A percentile compares a stretch with the other conserved stretches of the same genome.
Conservation (phyloP, 2,797 vertebrate genomes). For the Phataginus tricuspis region DNA sequence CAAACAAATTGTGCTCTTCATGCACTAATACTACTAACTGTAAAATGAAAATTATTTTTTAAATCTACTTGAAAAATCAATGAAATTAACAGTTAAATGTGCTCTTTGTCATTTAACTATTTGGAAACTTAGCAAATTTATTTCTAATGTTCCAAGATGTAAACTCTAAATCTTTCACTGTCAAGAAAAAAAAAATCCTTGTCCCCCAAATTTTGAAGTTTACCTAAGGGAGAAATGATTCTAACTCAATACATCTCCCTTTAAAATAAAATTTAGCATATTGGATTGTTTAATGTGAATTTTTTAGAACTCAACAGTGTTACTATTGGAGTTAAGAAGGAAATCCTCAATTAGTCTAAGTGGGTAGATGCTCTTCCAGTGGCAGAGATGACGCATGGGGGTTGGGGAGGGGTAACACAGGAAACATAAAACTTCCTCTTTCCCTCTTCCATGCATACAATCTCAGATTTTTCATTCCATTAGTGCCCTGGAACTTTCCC, state of each 20-base stretch:
- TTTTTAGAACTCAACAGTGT: background rate
- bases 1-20: background rate
- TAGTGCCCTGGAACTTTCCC: background rate
- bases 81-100: background rate
- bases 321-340: background rate
- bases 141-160: background rate
- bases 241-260: background rate
- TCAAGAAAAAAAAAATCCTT: background rate
- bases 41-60: slow-evolving; percentile 50
- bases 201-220: slow-evolving; percentile 1
- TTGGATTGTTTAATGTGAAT: background rate
- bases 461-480: background rate
- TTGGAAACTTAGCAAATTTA: slow-evolving; percentile 15
- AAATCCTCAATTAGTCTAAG: background rate
- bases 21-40: background rate
- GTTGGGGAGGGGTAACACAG: background rate
- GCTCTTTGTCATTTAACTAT: background rate
- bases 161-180: background rate
- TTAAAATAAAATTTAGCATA: background rate
- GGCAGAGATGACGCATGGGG: background rate
- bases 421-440: background rate
- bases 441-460: background rate
- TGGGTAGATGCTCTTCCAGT: background rate
- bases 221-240: background rate
- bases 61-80: slow-evolving; percentile 41